Evolutionary conservation across 2,888 invertebrate species (phyloP).

Genomic region (Coenonympha glycerion): DNA sequence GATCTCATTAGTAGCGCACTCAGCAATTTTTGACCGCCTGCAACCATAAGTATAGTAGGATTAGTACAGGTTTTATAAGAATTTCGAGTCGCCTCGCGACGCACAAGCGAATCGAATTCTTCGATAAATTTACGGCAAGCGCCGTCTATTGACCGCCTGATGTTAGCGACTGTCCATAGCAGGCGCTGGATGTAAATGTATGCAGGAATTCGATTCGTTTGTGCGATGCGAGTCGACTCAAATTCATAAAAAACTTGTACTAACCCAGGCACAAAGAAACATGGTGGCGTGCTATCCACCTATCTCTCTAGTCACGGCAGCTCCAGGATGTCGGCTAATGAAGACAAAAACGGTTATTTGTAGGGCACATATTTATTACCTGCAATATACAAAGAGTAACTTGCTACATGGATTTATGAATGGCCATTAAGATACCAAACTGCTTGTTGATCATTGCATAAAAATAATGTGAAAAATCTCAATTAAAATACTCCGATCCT

Average conservation of each 20-base stretch:
- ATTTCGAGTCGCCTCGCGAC: too few relatives aligned
- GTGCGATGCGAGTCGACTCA: too few relatives aligned
- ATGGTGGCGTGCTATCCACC: slow-evolving; percentile 23
- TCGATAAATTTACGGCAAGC: too few relatives aligned
- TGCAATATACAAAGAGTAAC: slow-evolving; percentile 6
- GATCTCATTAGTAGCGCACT: not conserved
- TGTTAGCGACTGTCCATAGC: too few relatives aligned
- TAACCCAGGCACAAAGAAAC: not conserved
- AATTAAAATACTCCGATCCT: too few relatives aligned
- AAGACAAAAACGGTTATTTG: slow-evolving; percentile 26
- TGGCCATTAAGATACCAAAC: slow-evolving; percentile 4
- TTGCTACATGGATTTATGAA: slow-evolving; percentile 12
- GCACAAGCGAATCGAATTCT: too few relatives aligned
- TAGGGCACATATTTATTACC: slow-evolving; percentile 12
- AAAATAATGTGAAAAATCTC: not conserved
- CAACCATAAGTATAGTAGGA: too few relatives aligned
- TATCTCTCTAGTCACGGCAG: slow-evolving; percentile 19
- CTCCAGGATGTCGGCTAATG: slow-evolving; percentile 22
- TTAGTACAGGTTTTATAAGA: too few relatives aligned
- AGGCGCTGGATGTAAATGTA: too few relatives aligned
- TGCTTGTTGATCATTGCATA: not conserved
- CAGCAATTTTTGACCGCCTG: not conserved
- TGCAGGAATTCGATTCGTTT: too few relatives aligned
- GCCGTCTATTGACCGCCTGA: too few relatives aligned
- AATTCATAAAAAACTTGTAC: too few relatives aligned